A percentile compares a stretch with the other conserved stretches of the same genome.
Conservation (phyloP, 92 coral and sea anemone genomes). For the Porites cylindrica region DNA sequence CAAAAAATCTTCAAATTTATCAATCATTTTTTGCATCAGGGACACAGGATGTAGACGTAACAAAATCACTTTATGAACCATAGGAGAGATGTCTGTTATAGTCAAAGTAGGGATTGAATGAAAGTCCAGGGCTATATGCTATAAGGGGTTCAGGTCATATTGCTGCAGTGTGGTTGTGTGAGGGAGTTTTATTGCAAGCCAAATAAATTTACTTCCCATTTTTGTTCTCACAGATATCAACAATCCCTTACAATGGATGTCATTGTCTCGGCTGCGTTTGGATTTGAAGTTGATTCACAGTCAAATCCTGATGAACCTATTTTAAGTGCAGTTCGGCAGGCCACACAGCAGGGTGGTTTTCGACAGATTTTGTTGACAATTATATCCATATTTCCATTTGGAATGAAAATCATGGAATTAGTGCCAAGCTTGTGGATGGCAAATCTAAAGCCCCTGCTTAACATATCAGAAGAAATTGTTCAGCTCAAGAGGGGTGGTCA, state of each 20-base stretch:
- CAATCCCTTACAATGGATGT: constrained; percentile 70
- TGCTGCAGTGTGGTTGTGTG: too few species aligned
- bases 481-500: background rate
- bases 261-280: constrained; percentile 65
- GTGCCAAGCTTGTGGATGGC: background rate
- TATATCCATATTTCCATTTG: constrained; percentile 13
- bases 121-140: too few species aligned
- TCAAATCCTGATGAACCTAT: constrained; percentile 65
- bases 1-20: too few species aligned
- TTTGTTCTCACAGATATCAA: constrained; percentile 42
- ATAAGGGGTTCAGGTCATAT: too few species aligned
- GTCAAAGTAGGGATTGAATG: too few species aligned
- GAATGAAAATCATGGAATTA: background rate
- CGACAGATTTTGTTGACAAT: background rate
- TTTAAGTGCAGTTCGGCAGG: constrained; percentile 10
- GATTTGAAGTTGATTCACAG: constrained; percentile 60
- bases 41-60: too few species aligned
- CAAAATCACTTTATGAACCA: too few species aligned
- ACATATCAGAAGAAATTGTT: constrained; percentile 15
- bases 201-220: too few species aligned
- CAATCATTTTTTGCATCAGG: too few species aligned
- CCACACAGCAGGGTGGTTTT: constrained; percentile 4
- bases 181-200: too few species aligned
- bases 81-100: too few species aligned
- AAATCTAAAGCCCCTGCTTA: background rate